These are phyloP conservation scores for Dicycla oo DNA, from an alignment of 2,888 invertebrate species.

Conservation along the genomic window DNA sequence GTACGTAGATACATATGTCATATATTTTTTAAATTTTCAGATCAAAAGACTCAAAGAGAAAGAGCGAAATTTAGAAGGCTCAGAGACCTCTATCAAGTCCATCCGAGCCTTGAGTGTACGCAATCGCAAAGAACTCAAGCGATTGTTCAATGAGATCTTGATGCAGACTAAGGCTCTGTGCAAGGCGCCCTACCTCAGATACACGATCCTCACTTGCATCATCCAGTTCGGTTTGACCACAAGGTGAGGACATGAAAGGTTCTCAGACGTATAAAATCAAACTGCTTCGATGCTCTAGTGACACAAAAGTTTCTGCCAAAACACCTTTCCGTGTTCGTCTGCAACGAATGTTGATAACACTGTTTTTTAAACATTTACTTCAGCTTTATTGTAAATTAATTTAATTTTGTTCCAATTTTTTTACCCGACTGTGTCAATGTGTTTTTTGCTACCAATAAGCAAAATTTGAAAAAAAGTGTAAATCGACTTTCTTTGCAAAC, in stretches of 20 bases:
- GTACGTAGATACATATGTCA: constrained; percentile 29
- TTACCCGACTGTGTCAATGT: too few relatives aligned
- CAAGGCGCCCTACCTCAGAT: constrained; percentile 93
- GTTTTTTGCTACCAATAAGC: neutral
- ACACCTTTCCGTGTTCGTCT: too few relatives aligned
- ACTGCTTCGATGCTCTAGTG: neutral
- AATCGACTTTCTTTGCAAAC: too few relatives aligned
- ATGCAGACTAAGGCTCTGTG: constrained; percentile 93
- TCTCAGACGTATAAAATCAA: neutral
- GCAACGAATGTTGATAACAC: neutral
- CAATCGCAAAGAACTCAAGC: constrained; percentile 93
- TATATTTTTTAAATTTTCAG: constrained; percentile 76
- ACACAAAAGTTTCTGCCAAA: too few relatives aligned
- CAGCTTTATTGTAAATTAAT: too few relatives aligned
- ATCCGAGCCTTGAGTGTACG: constrained; percentile 92
- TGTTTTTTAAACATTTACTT: neutral
- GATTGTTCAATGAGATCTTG: constrained; percentile 93
- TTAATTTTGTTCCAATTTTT: too few relatives aligned
- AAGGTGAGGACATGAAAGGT: constrained; percentile 85
- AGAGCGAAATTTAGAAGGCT: constrained; percentile 88
- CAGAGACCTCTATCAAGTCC: constrained; percentile 92
- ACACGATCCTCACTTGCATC: constrained; percentile 94
- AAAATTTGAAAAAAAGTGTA: neutral
- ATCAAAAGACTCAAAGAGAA: constrained; percentile 93
- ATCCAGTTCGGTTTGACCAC: constrained; percentile 96